Evolutionary conservation across 2,888 invertebrate species (phyloP), one percentile per base, ranked within the genome.

Genomic region (Lacanobia wlatinum): DNA sequence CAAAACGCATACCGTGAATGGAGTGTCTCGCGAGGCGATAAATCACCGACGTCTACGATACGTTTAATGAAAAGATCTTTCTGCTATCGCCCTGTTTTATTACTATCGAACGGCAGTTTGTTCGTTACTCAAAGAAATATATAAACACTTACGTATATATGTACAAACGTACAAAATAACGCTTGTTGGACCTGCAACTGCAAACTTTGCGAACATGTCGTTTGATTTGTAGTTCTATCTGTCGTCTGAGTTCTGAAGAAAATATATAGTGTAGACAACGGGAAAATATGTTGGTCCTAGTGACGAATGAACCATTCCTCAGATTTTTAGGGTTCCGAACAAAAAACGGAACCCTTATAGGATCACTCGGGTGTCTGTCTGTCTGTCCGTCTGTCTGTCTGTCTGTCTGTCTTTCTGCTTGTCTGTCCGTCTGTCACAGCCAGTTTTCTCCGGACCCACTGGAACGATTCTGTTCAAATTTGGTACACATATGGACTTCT

Each of bases 21-120:
- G 91, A 94, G 92, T 92, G 93, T 93, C 95, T 95, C 95, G 86
- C 89, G 94, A 90, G 94, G 88, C 94, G 89, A 95, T 96, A 95
- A 95, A 95, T 96, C 93, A 93, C 92, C 89, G 89, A 88, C 89
- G 91, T 92, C 93, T 91, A 86, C 92, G 93, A 95, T 94, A 93
- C 93, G 92, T 94, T 94, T 94, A 94, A 95, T 95, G 94, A 95
- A 95, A 94, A 93, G 92, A 92, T 93, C 92, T 92, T 92, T 92
- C 90, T 87, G 87, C 88, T 88, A 88, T 88, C 89, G 84, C 89
- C 86, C 88, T 90, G 90, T 94, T 93, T 94, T 94, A 94, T 93
- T 92, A 90, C 90, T 88, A 89, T 89, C 82, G 89, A 89, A 87
- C 81, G 78, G 82, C 84, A 87, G 85, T 85, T 89, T 89, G 88